Conservation (phyloP, 2,888 invertebrate genomes). For the Hypercompe scribonia region DNA sequence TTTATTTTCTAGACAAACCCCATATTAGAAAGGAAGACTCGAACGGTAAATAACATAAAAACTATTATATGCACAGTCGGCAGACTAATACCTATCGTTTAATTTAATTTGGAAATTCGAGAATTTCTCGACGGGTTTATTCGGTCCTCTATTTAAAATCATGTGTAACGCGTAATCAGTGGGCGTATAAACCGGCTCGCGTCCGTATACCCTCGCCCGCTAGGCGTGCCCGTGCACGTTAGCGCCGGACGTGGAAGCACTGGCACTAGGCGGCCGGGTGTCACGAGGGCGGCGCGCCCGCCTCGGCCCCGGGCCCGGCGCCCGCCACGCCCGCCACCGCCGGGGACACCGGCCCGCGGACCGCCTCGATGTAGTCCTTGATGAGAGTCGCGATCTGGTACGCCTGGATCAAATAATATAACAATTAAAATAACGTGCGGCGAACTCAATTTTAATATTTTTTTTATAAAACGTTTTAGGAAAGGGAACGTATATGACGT, state of each 20-base stretch:
- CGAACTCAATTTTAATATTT: too few species aligned
- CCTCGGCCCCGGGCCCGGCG: conserved; percentile 46
- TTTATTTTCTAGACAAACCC: conserved; percentile 25
- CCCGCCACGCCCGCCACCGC: conserved; percentile 60
- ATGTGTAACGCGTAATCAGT: conserved; percentile 21
- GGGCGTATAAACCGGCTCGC: conserved; percentile 19
- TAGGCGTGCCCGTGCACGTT: conserved; percentile 28
- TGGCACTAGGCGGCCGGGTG: conserved; percentile 84
- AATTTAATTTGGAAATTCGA: conserved; percentile 14
- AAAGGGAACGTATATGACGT: too few species aligned
- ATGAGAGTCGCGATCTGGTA: conserved; percentile 97
- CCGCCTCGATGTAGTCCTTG: conserved; percentile 91
- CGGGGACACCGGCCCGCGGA: conserved; percentile 83
- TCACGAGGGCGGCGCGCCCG: conserved; percentile 70
- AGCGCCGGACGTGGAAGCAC: conserved; percentile 85
- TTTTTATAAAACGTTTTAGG: too few species aligned
- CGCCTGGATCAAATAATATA: conserved; percentile 86
- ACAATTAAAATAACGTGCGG: not conserved
- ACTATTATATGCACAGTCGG: not conserved
- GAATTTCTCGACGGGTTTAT: conserved; percentile 17
- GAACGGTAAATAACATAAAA: conserved; percentile 20
- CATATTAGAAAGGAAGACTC: conserved; percentile 47
- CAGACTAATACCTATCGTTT: conserved; percentile 1
- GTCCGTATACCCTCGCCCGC: conserved; percentile 16
- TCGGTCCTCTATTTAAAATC: conserved; percentile 23